Base-by-base conservation (phyloP, 1,140 invertebrate genomes). In the Scaptomyza montana region DNA sequence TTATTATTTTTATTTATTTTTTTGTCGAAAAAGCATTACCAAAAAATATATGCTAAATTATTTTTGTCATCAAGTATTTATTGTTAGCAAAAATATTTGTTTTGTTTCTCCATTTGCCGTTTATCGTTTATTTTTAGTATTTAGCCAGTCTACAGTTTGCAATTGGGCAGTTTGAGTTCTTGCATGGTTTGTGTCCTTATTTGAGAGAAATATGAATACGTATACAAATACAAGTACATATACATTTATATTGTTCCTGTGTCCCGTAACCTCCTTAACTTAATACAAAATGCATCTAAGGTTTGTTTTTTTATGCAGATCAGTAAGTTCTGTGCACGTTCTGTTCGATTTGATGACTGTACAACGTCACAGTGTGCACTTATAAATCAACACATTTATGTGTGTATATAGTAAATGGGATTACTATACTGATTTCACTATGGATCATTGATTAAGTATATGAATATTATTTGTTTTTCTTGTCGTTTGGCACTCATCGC, bases 231-330 rank as follows among this genome's bases (percentile, higher is more conserved):
- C 74, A 51, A 56, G 69, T 73, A 78, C 41, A 63, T 69, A 50
- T 66, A 72, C 56, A 68, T 71, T 54, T 59, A 82, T 87, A 89
- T 89, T 89, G 84, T 89, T 89, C 77, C 84, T 89, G 84, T 89
- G 84, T 89, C 84, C 84, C 84, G 80, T 78, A 89, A 89, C 84
- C 70, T 68, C 60, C 66, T 84, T 86, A 85, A 85, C 54, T 49
- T 62, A 64, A 76, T 46, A 61, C 25, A 57, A 56, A 56, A 36
- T 36, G 33, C 33, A 36, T 1, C 7, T 36, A 36, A 36, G 7
- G 33, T 8, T 7, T 33, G 6, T 7, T 2, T 36, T 36, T 36
- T 7, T 36, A 36, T 36, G 33, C 33, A 36, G 33, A 36, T 36
- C 7, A 36, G 33, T 50, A 25, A 30, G 33, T 43, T 45, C 43